A percentile compares a stretch with the other conserved stretches of the same genome.
Evolutionary conservation across 1,140 invertebrate genomes (phyloP).

Genomic region (Rhynchophorus ferrugineus): DNA sequence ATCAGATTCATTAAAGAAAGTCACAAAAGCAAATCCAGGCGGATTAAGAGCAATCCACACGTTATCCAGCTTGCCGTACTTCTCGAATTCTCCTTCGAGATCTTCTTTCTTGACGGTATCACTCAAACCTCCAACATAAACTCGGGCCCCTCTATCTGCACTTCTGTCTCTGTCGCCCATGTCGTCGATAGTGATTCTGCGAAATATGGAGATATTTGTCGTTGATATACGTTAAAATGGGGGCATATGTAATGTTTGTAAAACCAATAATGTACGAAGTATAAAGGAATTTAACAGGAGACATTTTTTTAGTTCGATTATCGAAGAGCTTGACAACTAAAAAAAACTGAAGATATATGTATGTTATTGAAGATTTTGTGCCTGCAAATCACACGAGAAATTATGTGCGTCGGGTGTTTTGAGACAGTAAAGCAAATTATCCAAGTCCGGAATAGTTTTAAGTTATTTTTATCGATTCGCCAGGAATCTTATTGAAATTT

Average conservation of each 20-base stretch:
- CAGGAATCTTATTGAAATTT: constrained; percentile 33
- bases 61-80: constrained; percentile 59
- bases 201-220: constrained; percentile 38
- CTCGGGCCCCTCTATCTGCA: constrained; percentile 56
- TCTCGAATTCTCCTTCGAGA: constrained; percentile 82
- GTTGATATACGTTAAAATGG: constrained; percentile 26
- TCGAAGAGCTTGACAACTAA: constrained; percentile 27
- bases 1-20: constrained; percentile 92
- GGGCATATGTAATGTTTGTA: constrained; percentile 38
- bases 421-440: constrained; percentile 33
- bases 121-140: constrained; percentile 77
- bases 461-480: constrained; percentile 28
- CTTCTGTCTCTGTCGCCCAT: constrained; percentile 40
- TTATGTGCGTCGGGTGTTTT: constrained; percentile 12
- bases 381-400: constrained; percentile 22
- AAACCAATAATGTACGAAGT: constrained; percentile 22
- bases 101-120: constrained; percentile 83
- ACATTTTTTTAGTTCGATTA: constrained; percentile 14
- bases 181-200: constrained; percentile 29
- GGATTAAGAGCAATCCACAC: constrained; percentile 94
- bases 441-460: constrained; percentile 29
- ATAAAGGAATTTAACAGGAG: constrained; percentile 20
- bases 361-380: constrained; percentile 21
- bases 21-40: constrained; percentile 96
- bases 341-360: constrained; percentile 22